Base-by-base conservation (phyloP, 2,888 invertebrate genomes). In the Mechanitis mazaeus region DNA sequence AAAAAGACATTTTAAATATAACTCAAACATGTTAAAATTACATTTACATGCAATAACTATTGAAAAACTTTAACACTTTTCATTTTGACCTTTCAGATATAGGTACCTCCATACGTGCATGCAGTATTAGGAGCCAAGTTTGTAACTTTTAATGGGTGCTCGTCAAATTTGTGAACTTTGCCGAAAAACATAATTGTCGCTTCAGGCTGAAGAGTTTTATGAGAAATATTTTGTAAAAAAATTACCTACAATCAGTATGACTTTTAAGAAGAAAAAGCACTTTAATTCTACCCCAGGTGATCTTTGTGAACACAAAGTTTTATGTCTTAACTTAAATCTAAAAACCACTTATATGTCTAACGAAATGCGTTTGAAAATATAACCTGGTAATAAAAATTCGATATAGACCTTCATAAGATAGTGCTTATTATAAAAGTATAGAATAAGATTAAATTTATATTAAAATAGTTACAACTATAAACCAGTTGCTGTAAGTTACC, bases 81-180 rank as follows among this genome's bases (percentile, higher is more conserved):
- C 20, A 50, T 50, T 50, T 50, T 50, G 11, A 31, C 31, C 31
- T 50, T 50, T 50, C 31, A n/a, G n/a, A 31, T 33, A 5, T 20
- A 20, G 20, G 20, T 20, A 47, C 59, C 59, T 59, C 56, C 63
- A 62, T 63, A 55, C 55, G 54, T 47, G 61, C 45, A 50, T 59
- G 56, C 42, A 56, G 56, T 59, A 56, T 63, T 45, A 59, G 54
- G 54, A 53, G 45, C 70, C 65, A 72, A 75, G 73, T 74, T 71
- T 59, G 64, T 63, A 81, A 80, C 72, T 81, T 82, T 81, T 82
- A 81, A 82, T 79, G 77, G 77, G 75, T 65, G 65, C 68, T 72
- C 75, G 73, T 81, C 78, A 79, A 74, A 64, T 58, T 60, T 42
- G 57, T 55, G 58, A 62, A 66, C 58, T 64, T 62, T 56, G 64